These are phyloP conservation scores for Herminia tarsipennalis DNA, from an alignment of 2,888 invertebrate genomes.

Conservation along the genomic window DNA sequence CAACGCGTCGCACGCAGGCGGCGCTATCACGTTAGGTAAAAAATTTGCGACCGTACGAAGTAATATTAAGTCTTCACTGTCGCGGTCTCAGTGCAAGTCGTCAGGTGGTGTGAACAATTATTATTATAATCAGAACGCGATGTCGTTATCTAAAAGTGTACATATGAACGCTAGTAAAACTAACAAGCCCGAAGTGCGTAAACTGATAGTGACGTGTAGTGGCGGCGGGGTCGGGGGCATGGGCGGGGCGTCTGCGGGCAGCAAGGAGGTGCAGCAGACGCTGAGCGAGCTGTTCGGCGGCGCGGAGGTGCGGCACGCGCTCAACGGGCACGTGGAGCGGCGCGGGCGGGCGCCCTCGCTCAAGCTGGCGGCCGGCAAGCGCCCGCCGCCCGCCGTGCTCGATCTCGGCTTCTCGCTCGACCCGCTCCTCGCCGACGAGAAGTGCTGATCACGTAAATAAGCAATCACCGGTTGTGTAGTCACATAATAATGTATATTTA, in stretches of 20 bases:
- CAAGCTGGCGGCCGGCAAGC: conserved; percentile 55
- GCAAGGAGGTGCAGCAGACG: conserved; percentile 61
- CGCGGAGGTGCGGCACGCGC: conserved; percentile 57
- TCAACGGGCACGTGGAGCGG: conserved; percentile 65
- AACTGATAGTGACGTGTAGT: conserved; percentile 80
- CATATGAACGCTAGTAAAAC: conserved; percentile 77
- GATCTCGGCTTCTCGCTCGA: conserved; percentile 79
- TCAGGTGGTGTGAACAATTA: conserved; percentile 65
- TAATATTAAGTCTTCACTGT: conserved; percentile 78
- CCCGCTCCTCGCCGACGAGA: conserved; percentile 80
- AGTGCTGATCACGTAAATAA: conserved; percentile 71
- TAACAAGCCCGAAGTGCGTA: conserved; percentile 79
- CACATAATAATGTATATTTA: conserved; percentile 79
- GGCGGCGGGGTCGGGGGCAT: conserved; percentile 45
- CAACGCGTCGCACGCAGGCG: conserved; percentile 85
- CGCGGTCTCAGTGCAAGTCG: conserved; percentile 70
- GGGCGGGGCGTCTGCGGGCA: conserved; percentile 11
- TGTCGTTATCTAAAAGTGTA: conserved; percentile 74
- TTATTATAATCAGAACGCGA: conserved; percentile 67
- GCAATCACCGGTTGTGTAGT: conserved; percentile 78
- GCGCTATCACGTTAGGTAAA: conserved; percentile 83
- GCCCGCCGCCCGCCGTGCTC: conserved; percentile 59
- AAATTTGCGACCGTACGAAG: conserved; percentile 79
- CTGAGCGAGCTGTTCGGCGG: conserved; percentile 67
- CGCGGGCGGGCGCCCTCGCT: conserved; percentile 46